Evolutionary conservation across 2,113 vertebrate genomes (phyloP), one percentile per base, ranked within the genome.

Genomic region (Phalacrocorax pelagicus): DNA sequence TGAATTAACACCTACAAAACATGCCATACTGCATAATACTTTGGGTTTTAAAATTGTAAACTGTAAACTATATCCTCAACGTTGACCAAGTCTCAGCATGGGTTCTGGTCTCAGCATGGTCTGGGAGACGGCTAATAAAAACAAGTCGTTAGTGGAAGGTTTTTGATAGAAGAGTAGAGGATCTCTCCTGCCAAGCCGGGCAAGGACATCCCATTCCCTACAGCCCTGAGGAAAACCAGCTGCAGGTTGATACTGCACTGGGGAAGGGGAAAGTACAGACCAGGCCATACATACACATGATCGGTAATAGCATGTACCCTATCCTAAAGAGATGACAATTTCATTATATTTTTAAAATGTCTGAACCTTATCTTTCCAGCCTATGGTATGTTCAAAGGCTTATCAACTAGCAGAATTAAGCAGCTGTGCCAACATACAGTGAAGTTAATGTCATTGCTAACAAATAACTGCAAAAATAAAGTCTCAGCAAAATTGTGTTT

Each of bases 381-480:
- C 42, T 12, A 66, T 5, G 19, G 10, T 55, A 65, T 40, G 62
- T 83, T 34, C 57, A 55, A 70, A 71, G 15, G 62, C 61, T 70
- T 54, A 82, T 34, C 32, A 59, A 40, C 30, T 2, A 73, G 66
- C 40, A 77, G 44, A 75, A 69, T 51, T 21, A 92, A 92, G 91
- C 32, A 70, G 58, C 47, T 5, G 3, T 12, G 3, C 47, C 10
- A 12, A 61, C n/a, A 24, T 21, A 66, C 51, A n/a, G 17, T 21
- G 66, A 90, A 22, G 27, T 66, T 59, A 61, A 74, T 12, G 13
- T 10, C 29, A 47, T 1, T 58, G 67, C 26, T 61, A 67, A 82
- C 23, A 92, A 73, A 73, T 46, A 90, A 46, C 79, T n/a, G 66
- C 72, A 92, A 95, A 86, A 47, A 66, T 58, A 34, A 94, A 84